Evolutionary conservation across 2,113 vertebrate species (phyloP), one percentile per base, ranked within the genome.

Genomic region (Xenopus laevis): DNA sequence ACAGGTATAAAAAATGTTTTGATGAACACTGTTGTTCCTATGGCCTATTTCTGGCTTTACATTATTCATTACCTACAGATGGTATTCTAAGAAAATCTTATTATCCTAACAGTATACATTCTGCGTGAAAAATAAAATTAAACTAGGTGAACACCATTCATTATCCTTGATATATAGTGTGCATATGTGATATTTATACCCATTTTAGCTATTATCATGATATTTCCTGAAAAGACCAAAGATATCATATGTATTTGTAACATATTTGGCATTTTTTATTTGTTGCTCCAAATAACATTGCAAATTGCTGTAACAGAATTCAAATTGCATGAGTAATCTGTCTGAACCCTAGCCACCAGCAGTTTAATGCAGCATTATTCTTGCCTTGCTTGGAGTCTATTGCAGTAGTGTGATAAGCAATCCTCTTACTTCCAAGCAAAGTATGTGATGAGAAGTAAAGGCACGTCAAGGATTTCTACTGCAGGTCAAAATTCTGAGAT

Each of bases 331-430:
- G 73, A 81, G 79, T 72, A 68, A 47, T 30, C 27, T 50, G 73
- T 81, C 79, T 72, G 65, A 47, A 20, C 27, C 64, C 11, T 57
- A 77, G 67, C 33, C 72, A 78, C 0, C 0, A 60, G 72, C 68
- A 67, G 23, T n/a, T 71, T 75, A 79, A 27, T 80, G 72, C 30
- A 60, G 45, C 33, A 27, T 47, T 82, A 81, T 72, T 79, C 68
- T 45, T 83, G 73, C 78, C 74, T 47, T 64, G 45, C 71, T 74
- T 78, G 84, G 83, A 71, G 59, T 78, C 71, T 80, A 75, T 81
- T 77, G 50, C 78, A 75, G 23, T 83, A 77, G 81, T 81, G 81
- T 80, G 74, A 82, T 69, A 82, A 82, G 72, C 73, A 79, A 78
- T 71, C 63, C 47, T 66, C 62, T 78, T 44, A 61, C 15, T 82